Conservation (phyloP, 2,113 vertebrate genomes). For the Sigmodon hispidus region DNA sequence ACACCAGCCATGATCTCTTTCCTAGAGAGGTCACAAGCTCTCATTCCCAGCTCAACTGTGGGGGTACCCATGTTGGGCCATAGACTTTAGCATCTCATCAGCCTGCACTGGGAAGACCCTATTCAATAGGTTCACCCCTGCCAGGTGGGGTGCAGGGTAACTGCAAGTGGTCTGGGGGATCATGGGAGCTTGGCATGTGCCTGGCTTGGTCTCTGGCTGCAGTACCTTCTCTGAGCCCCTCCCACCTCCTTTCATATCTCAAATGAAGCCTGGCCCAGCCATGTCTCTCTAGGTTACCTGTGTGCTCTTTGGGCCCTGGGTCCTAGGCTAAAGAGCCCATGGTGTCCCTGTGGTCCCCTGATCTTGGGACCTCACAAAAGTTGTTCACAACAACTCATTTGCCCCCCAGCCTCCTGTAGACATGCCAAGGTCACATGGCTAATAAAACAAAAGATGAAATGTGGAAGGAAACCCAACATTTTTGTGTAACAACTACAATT, state of each 20-base stretch:
- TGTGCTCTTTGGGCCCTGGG: background rate
- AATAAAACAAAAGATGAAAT: background rate
- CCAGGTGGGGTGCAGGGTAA: background rate
- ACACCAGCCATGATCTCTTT: background rate
- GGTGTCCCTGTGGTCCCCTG: background rate
- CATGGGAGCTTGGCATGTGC: fast-evolving
- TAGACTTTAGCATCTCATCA: background rate
- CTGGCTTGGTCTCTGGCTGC: too few species aligned
- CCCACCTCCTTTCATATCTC: background rate
- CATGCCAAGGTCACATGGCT: background rate
- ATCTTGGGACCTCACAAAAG: background rate
- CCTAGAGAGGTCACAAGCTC: background rate
- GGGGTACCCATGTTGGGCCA: background rate
- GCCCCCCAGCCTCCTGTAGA: background rate
- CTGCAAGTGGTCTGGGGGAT: background rate
- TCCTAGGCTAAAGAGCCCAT: background rate
- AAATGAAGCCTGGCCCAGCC: background rate
- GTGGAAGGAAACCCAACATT: background rate
- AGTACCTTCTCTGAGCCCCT: background rate
- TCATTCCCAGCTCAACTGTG: background rate
- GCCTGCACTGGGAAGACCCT: background rate
- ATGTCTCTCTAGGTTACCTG: background rate
- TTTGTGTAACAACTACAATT: background rate
- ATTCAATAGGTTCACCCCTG: background rate
- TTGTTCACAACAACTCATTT: background rate